Percentiles rank a stretch among this genome's conserved stretches.
These are phyloP conservation scores for Trematomus loennbergii DNA, from an alignment of 2,113 vertebrate genomes.

Conservation along the genomic window DNA sequence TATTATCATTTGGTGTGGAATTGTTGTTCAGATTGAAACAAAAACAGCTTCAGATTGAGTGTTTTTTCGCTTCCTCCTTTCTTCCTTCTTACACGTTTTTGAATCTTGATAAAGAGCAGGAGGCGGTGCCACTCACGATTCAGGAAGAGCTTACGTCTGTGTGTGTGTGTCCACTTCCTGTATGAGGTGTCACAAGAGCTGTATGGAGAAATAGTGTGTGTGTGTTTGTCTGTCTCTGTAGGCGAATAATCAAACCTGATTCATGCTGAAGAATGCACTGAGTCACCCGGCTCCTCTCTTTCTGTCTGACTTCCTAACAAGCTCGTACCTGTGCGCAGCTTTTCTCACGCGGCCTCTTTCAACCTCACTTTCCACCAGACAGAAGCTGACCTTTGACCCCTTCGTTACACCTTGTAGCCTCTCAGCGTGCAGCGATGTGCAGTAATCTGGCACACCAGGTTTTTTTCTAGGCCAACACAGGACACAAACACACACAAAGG, in stretches of 20 bases:
- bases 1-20: no score
- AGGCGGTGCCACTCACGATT: conserved; percentile 55
- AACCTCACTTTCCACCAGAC: neutral
- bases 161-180: conserved; percentile 65
- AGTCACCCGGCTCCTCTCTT: conserved; percentile 24
- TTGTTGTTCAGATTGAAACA: conserved; percentile 12
- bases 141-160: conserved; percentile 59
- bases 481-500: conserved; percentile 5
- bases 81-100: conserved; percentile 45
- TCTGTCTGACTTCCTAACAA: neutral
- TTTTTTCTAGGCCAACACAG: conserved; percentile 30
- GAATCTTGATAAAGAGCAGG: conserved; percentile 58
- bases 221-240: neutral
- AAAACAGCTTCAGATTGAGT: conserved; percentile 3
- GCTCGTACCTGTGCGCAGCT: conserved; percentile 37
- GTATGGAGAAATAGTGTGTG: conserved; percentile 25
- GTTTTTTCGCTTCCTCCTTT: neutral
- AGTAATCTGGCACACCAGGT: neutral
- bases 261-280: conserved; percentile 20
- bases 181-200: conserved; percentile 50
- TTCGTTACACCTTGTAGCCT: neutral
- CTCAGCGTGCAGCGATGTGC: neutral
- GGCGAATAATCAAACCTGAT: conserved; percentile 26
- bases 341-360: neutral
- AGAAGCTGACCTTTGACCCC: conserved; percentile 24